These are phyloP conservation scores for Hyposmocoma kahamanoa DNA, from an alignment of 1,140 invertebrate species.

Conservation along the genomic window DNA sequence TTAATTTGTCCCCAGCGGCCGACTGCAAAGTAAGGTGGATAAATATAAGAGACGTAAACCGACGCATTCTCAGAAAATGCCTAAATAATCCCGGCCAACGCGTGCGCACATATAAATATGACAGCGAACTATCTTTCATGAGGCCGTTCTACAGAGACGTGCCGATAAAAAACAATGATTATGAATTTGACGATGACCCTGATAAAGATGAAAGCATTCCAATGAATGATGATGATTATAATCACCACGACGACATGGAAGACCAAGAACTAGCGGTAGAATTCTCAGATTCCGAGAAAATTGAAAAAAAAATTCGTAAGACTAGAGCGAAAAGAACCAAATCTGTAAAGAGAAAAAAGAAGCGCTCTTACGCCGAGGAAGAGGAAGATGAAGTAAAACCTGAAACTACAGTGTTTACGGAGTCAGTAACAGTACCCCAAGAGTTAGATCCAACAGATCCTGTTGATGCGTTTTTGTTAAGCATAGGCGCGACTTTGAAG, in stretches of 20 bases:
- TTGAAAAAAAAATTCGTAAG: constrained; percentile 21
- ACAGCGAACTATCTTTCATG: constrained; percentile 50
- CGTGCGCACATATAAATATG: constrained; percentile 49
- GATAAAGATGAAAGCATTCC: constrained; percentile 11
- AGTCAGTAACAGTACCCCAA: constrained; percentile 4
- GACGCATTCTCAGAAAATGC: constrained; percentile 45
- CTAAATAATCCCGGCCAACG: constrained; percentile 19
- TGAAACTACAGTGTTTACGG: neutral
- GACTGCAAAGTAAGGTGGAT: constrained; percentile 64
- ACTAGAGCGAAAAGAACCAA: constrained; percentile 26
- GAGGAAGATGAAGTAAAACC: constrained; percentile 24
- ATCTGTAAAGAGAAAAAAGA: constrained; percentile 29
- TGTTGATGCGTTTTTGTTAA: constrained; percentile 57
- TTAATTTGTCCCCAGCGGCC: too few species aligned
- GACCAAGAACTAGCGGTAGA: too few species aligned
- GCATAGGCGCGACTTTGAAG: constrained; percentile 56
- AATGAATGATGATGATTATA: too few species aligned
- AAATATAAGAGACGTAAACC: constrained; percentile 62
- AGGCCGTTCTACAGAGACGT: constrained; percentile 50
- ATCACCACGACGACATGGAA: too few species aligned
- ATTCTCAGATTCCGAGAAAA: constrained; percentile 20
- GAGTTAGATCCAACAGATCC: constrained; percentile 51
- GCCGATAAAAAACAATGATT: constrained; percentile 14
- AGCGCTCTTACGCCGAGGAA: too few species aligned
- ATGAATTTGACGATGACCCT: constrained; percentile 34